These are phyloP conservation scores for Ceratitis capitata DNA, from an alignment of 1,140 invertebrate species.

Conservation along the genomic window DNA sequence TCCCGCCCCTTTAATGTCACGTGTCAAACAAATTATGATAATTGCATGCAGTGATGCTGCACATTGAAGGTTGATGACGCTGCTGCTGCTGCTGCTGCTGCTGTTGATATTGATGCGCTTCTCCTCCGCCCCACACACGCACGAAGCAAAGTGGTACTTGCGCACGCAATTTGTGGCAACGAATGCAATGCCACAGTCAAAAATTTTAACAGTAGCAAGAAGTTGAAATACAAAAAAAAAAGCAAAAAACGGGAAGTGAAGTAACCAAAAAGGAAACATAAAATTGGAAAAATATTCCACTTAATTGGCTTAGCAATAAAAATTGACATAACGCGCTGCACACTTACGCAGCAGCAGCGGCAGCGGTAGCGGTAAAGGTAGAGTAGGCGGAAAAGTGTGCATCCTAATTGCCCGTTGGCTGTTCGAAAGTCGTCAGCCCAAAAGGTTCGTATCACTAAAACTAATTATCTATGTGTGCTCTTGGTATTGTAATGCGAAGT, in stretches of 20 bases:
- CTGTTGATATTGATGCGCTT: not conserved
- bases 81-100: constrained; percentile 15
- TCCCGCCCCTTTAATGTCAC: constrained; percentile 48
- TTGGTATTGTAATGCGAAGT: not conserved
- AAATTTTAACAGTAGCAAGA: not conserved
- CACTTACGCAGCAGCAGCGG: not conserved
- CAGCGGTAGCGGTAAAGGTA: not conserved
- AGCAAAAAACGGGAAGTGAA: not conserved
- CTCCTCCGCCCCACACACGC: not conserved
- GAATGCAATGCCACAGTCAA: not conserved
- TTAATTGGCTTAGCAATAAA: constrained; percentile 37
- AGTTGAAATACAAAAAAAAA: not conserved
- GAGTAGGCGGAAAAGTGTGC: not conserved
- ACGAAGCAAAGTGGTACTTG: not conserved
- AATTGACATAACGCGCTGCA: constrained; percentile 23
- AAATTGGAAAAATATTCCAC: constrained; percentile 20
- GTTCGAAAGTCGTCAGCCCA: not conserved
- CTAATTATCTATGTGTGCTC: not conserved
- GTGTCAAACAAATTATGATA: constrained; percentile 65
- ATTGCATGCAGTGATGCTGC: constrained; percentile 55
- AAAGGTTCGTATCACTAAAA: not conserved
- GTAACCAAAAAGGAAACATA: not conserved
- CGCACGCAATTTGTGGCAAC: constrained; percentile 24
- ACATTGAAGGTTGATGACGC: constrained; percentile 38
- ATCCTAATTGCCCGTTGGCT: not conserved